A percentile compares a stretch with the other conserved stretches of the same genome.
Conservation (phyloP, 2,113 vertebrate genomes). For the Jacana jacana region DNA sequence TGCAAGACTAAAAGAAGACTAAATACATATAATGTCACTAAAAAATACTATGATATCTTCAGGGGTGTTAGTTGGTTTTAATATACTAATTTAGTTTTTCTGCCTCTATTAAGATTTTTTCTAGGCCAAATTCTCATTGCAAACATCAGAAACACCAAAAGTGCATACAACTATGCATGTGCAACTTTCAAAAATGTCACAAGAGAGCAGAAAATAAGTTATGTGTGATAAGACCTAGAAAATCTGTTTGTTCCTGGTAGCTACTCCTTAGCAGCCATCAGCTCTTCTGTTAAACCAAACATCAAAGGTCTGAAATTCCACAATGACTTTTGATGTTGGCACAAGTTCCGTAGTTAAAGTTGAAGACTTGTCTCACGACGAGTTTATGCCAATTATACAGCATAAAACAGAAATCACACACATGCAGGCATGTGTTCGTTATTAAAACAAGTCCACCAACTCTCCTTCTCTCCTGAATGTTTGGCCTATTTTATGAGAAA, state of each 20-base stretch:
- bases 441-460: conserved; percentile 26
- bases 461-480: background rate
- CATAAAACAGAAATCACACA: conserved; percentile 29
- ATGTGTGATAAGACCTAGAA: conserved; percentile 44
- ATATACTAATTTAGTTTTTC: background rate
- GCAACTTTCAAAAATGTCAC: conserved; percentile 33
- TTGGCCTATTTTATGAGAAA: conserved; percentile 39
- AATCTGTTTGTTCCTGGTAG: conserved; percentile 55
- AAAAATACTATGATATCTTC: background rate
- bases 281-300: conserved; percentile 40
- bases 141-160: conserved; percentile 11
- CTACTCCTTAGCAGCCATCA: conserved; percentile 49
- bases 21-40: background rate
- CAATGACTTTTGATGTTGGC: conserved; percentile 50
- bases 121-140: background rate
- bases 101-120: background rate
- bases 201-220: conserved; percentile 37
- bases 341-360: conserved; percentile 43
- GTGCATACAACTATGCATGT: background rate
- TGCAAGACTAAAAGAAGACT: background rate
- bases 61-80: background rate
- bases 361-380: conserved; percentile 44
- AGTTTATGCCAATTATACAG: conserved; percentile 51
- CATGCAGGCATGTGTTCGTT: conserved; percentile 31
- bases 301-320: conserved; percentile 67